Evolutionary conservation across 2,797 vertebrate genomes (phyloP).

Genomic region (Otolemur crassicaudatus): DNA sequence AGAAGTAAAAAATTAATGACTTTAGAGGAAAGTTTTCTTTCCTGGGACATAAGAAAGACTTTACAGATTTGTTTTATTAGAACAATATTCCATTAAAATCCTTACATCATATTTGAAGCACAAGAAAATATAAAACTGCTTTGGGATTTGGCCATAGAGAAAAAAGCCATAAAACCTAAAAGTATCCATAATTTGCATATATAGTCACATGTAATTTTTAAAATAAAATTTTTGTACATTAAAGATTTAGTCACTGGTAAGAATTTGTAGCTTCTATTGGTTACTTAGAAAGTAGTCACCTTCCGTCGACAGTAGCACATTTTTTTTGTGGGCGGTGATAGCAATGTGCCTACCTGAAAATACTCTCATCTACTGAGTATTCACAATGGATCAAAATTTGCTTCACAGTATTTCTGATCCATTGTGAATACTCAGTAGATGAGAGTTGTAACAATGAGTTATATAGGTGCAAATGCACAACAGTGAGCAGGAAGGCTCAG

Average conservation of each 20-base stretch:
- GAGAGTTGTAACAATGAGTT: not conserved
- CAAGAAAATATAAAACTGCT: not conserved
- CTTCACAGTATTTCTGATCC: not conserved
- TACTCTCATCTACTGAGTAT: too few relatives aligned
- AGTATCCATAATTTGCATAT: not conserved
- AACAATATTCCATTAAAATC: not conserved
- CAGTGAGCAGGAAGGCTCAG: not conserved
- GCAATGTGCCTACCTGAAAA: not conserved
- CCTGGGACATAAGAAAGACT: not conserved
- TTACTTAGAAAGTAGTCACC: not conserved
- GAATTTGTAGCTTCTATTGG: not conserved
- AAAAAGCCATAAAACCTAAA: not conserved
- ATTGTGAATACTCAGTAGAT: not conserved
- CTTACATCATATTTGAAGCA: not conserved
- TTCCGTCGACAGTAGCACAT: not conserved
- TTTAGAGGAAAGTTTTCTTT: not conserved
- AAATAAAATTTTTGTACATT: not conserved
- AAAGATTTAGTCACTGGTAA: not conserved
- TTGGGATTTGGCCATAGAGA: not conserved
- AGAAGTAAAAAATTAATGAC: not conserved
- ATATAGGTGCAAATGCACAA: not conserved
- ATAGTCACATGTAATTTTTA: not conserved
- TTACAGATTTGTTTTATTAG: not conserved
- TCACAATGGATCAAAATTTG: not conserved
- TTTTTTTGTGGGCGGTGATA: not conserved